A percentile compares a stretch with the other conserved stretches of the same genome.
Evolutionary conservation across 2,888 invertebrate genomes (phyloP).

Genomic region (Dioctria rufipes): DNA sequence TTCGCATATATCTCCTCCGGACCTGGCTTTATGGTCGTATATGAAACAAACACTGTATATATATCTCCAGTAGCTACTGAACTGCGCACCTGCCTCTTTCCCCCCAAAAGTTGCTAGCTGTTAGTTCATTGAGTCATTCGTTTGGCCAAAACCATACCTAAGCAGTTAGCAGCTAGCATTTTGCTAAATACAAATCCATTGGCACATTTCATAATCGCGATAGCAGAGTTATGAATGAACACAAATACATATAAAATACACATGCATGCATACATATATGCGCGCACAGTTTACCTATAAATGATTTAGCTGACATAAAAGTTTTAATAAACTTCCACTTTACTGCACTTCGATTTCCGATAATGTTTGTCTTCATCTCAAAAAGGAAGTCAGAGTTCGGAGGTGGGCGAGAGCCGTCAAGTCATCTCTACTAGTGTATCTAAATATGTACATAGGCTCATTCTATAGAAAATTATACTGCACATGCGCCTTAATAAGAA

Average conservation of each 20-base stretch:
- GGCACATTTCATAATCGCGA: conserved; percentile 49
- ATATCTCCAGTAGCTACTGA: conserved; percentile 39
- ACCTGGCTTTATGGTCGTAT: conserved; percentile 21
- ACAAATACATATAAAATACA: conserved; percentile 16
- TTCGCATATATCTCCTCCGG: conserved; percentile 24
- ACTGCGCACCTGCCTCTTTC: conserved; percentile 16
- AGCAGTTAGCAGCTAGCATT: not conserved
- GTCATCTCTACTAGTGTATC: not conserved
- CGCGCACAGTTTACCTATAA: not conserved
- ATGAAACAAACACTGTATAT: conserved; percentile 26
- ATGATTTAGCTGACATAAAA: not conserved
- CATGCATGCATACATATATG: not conserved
- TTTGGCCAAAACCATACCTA: not conserved
- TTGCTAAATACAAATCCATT: conserved; percentile 17
- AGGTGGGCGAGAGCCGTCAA: conserved; percentile 29
- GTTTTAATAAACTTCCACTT: conserved; percentile 45
- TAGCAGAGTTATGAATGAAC: conserved; percentile 47
- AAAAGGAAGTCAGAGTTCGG: conserved; percentile 19
- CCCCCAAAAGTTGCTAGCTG: not conserved
- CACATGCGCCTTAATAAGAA: not conserved
- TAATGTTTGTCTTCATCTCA: conserved; percentile 40
- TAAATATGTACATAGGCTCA: too few species aligned
- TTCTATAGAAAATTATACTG: not conserved
- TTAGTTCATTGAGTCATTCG: conserved; percentile 43
- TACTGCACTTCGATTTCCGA: conserved; percentile 42